Base-by-base conservation (phyloP, 2,113 vertebrate species). In the Indri indri region DNA sequence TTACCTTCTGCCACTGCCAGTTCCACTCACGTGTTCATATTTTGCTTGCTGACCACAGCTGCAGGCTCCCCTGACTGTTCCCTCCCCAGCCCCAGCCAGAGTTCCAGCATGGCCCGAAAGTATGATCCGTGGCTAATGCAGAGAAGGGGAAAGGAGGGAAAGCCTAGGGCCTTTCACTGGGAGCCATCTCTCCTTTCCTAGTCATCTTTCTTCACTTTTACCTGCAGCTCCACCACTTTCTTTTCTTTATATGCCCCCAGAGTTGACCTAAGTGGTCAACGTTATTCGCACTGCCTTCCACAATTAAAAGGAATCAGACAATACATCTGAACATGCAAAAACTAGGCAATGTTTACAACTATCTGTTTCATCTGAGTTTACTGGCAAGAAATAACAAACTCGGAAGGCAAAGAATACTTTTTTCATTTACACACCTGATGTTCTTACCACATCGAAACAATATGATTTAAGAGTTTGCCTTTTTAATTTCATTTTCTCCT, bases 331-430 rank as follows among this genome's bases (percentile, higher is more conserved):
- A 94, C 16, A 54, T 18, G 34, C 45, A 70, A 92, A 93, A 65
- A 95, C 27, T 50, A 88, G 27, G 30, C 37, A n/a, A 76, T 59
- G 23, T 90, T 91, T 88, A 74, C 4, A 98, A 93, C 32, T 22
- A n/a, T 85, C 70, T 54, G 23, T 96, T 97, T 80, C 90, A 61
- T 68, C 86, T 91, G 40, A 50, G 34, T 95, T 97, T n/a, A 73
- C 45, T 77, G 23, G 68, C 57, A 30, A 42, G 70, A 45, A 91
- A 94, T 73, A 91, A 96, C 0, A n/a, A 97, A 96, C 66, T 91
- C 0, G 18, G 1, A 59, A 45, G 71, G 23, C 0, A 84, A 94
- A 97, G 88, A 54, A 88, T 52, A 59, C 16, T 13, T 96, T 81
- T n/a, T 82, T 94, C 37, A 94, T 73, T 93, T 82, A 92, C 10